Conservation (phyloP, 2,113 vertebrate genomes). For the Zootoca vivipara region DNA sequence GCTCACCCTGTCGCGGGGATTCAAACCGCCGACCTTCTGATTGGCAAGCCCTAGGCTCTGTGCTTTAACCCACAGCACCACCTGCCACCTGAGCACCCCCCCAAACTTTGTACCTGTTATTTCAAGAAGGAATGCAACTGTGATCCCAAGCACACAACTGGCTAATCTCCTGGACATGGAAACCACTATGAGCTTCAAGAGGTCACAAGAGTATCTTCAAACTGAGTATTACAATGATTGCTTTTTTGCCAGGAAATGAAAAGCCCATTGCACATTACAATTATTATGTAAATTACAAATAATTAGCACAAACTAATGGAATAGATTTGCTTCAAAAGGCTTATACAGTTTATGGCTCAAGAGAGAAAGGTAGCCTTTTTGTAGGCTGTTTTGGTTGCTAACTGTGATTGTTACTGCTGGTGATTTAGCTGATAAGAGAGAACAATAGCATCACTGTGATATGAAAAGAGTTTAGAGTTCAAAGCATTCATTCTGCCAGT, state of each 20-base stretch:
- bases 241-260: background rate
- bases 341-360: background rate
- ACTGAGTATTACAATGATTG: background rate
- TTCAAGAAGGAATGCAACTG: too few species aligned
- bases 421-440: constrained; percentile 19
- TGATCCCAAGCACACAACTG: too few species aligned
- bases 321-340: background rate
- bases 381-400: constrained; percentile 11
- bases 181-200: background rate
- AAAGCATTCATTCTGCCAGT: constrained; percentile 9
- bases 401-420: background rate
- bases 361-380: background rate
- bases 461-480: constrained; percentile 8
- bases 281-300: background rate
- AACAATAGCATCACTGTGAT: background rate
- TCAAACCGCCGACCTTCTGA: too few species aligned
- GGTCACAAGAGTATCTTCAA: background rate
- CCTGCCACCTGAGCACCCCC: too few species aligned
- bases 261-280: background rate
- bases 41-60: too few species aligned
- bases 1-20: too few species aligned
- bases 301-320: background rate
- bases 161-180: too few species aligned
- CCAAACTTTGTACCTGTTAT: too few species aligned
- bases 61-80: too few species aligned